Conservation (phyloP, 2,113 vertebrate genomes). For the Steatornis caripensis region DNA sequence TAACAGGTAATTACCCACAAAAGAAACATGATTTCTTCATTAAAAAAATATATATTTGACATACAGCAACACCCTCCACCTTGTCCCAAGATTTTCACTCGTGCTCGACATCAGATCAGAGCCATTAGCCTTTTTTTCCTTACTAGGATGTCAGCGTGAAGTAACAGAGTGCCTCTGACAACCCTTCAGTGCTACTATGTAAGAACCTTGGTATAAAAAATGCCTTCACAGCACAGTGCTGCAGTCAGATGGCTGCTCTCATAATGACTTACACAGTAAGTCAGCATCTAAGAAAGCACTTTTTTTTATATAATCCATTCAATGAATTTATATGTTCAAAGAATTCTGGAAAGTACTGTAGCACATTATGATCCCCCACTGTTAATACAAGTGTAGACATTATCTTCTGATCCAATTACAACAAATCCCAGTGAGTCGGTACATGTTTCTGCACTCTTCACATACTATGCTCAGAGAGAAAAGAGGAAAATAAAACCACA, state of each 20-base stretch:
- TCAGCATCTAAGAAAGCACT: background rate
- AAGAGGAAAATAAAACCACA: rapidly evolving
- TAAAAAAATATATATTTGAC: background rate
- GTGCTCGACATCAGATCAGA: background rate
- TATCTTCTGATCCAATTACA: background rate
- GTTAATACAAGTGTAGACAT: background rate
- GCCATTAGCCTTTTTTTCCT: background rate
- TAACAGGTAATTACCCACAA: background rate
- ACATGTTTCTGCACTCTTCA: background rate
- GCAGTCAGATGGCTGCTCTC: background rate
- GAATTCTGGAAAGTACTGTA: background rate
- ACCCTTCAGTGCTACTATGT: background rate
- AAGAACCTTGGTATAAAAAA: background rate
- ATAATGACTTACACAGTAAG: background rate
- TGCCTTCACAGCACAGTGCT: background rate
- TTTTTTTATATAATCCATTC: background rate
- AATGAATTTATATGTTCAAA: background rate
- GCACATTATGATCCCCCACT: background rate
- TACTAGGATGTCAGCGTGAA: background rate
- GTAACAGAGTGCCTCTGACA: background rate
- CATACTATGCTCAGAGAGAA: background rate
- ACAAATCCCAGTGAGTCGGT: background rate
- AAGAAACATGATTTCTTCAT: background rate
- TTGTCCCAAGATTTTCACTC: background rate
- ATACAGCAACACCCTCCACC: background rate